phyloP scores from a whole-genome alignment of 2,797 vertebrate genomes.

The Bucorvus abyssinicus region DNA sequence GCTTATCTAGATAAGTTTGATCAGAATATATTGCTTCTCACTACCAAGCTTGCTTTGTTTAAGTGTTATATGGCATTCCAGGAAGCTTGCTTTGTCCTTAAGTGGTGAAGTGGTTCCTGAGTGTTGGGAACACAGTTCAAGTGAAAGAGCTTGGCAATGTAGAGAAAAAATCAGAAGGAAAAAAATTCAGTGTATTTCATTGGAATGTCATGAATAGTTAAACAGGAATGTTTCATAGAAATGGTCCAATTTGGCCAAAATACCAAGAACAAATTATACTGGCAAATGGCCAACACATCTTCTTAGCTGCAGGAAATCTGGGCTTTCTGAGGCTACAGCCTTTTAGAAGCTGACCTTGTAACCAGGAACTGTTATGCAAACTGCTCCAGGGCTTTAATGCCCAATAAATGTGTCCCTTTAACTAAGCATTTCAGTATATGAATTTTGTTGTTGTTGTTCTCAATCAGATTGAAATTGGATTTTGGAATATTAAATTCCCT shows the following conservation, averaged over 20 bases:
- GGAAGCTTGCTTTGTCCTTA: neutral
- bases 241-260: neutral
- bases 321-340: neutral
- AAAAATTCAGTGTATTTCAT: neutral
- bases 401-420: neutral
- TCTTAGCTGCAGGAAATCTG: neutral
- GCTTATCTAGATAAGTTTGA: neutral
- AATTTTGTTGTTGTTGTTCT: neutral
- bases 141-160: neutral
- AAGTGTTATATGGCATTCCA: neutral
- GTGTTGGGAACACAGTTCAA: neutral
- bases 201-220: neutral
- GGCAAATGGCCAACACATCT: neutral
- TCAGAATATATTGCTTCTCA: neutral
- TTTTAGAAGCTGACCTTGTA: conserved; percentile 37
- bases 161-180: neutral
- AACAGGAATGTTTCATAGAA: neutral
- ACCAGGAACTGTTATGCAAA: neutral
- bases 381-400: neutral
- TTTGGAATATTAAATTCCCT: neutral
- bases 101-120: neutral
- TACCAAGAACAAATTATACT: conserved; percentile 1
- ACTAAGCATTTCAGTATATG: neutral
- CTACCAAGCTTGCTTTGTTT: neutral
- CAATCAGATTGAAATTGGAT: conserved; percentile 29